Evolutionary conservation across 1,140 invertebrate genomes (phyloP).

Genomic region (Drosophila novamexicana): DNA sequence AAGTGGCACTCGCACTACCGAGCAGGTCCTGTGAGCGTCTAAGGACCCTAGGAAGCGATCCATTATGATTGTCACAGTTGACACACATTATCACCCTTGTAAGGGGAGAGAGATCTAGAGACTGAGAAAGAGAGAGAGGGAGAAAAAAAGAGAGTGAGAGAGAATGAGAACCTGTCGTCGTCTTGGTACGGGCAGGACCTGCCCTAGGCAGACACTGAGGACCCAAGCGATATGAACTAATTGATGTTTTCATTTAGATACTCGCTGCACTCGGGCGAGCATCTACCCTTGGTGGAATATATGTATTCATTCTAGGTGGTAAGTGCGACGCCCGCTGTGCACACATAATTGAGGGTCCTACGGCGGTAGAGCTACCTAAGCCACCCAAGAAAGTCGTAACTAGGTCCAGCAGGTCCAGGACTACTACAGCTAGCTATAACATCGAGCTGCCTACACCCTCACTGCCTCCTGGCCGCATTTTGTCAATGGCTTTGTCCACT

Average conservation of each 20-base stretch:
- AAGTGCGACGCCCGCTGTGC: slow-evolving; percentile 82
- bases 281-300: slow-evolving; percentile 7
- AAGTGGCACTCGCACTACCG: slow-evolving; percentile 40
- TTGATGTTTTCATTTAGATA: slow-evolving; percentile 78
- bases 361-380: slow-evolving; percentile 42
- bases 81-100: slow-evolving; percentile 75
- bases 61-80: slow-evolving; percentile 82
- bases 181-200: slow-evolving; percentile 17
- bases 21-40: slow-evolving; percentile 21
- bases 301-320: slow-evolving; percentile 80
- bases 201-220: slow-evolving; percentile 15
- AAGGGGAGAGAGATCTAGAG: slow-evolving; percentile 2
- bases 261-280: slow-evolving; percentile 19
- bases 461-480: slow-evolving; percentile 28
- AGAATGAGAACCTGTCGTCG: slow-evolving; percentile 59
- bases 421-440: slow-evolving; percentile 7
- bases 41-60: slow-evolving; percentile 50
- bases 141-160: background rate
- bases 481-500: slow-evolving; percentile 79
- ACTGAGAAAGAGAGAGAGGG: slow-evolving; percentile 2
- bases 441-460: slow-evolving; percentile 15
- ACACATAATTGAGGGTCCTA: slow-evolving; percentile 77
- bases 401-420: slow-evolving; percentile 40
- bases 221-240: slow-evolving; percentile 66
- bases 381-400: slow-evolving; percentile 62